Evolutionary conservation across 2,113 vertebrate species (phyloP), one percentile per base, ranked within the genome.

Genomic region (Dromiciops gliroides): DNA sequence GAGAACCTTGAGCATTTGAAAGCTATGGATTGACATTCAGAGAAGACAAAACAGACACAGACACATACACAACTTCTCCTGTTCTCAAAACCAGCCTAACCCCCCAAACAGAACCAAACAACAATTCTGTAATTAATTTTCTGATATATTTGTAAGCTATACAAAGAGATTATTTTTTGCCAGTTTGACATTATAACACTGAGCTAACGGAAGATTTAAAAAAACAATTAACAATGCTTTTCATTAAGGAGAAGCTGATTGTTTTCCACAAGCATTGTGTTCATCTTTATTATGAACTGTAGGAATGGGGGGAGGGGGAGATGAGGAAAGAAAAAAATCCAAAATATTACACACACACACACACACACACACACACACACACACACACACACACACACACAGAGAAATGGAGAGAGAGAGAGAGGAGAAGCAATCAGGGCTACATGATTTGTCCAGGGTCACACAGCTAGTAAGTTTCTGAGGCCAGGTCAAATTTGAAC

Each of bases 21-120:
- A 97, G 90, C 2, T 6, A 92, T 60, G 19, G 44, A 50, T 95
- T 97, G 96, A 95, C 93, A 96, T 95, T 95, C 97, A 96, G 94
- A 97, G 96, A 97, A 96, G 95, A 89, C 50, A 92, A 97, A 97
- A n/a, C n/a, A n/a, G n/a, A n/a, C n/a, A n/a, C n/a, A 97, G 92
- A 95, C 94, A 83, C 67, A 83, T 7, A 44, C 19, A 83, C 5
- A 2, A 0, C 10, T 0, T 8, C n/a, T 8, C 37, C 19, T 19
- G 7, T 7, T 0, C 19, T 1, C 12, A 37, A 67, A 60, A 60
- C 10, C 12, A 37, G 0, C 60, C 60, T 67, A 37, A 75, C 6
- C 67, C n/a, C 67, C 60, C n/a, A 37, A 83, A 83, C 1, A 83
- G 8, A 11, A 28, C 8, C 94, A 96, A 96, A 93, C 19, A 97